phyloP scores from a whole-genome alignment of 2,888 invertebrate genomes.

The Drosophila melanosoma region DNA sequence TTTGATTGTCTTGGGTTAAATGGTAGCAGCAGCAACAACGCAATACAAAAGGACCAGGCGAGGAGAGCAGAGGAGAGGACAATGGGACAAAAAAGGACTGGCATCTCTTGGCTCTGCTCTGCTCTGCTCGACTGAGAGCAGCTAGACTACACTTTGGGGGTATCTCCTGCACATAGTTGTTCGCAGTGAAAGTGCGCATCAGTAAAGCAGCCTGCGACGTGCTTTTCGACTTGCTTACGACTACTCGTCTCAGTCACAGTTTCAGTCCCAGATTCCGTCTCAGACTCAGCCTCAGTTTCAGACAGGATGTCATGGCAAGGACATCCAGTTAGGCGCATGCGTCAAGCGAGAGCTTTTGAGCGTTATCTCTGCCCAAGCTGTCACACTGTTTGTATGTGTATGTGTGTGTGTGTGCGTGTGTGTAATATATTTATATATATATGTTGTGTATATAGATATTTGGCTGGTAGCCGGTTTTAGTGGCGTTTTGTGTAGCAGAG shows the following conservation, averaged over 20 bases:
- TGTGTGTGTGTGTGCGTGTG: neutral
- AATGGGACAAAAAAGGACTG: neutral
- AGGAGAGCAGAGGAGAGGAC: neutral
- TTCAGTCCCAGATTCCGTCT: conserved; percentile 1
- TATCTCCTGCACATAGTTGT: neutral
- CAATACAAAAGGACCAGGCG: neutral
- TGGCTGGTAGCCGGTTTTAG: conserved; percentile 5
- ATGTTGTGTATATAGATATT: neutral
- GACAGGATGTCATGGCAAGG: conserved; percentile 60
- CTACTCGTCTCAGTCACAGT: neutral
- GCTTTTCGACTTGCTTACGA: neutral
- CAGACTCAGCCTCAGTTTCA: neutral
- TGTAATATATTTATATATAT: neutral
- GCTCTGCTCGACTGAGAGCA: neutral
- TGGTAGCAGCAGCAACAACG: neutral
- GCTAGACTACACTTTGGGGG: neutral
- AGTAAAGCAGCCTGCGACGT: conserved; percentile 12
- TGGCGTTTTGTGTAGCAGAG: conserved; percentile 7
- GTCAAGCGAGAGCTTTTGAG: conserved; percentile 24
- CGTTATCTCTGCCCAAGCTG: neutral
- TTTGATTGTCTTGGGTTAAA: neutral
- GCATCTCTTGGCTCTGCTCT: neutral
- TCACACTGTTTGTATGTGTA: neutral
- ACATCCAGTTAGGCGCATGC: conserved; percentile 59
- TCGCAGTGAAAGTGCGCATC: conserved; percentile 21